Evolutionary conservation across 2,797 vertebrate genomes (phyloP).

Genomic region (Geotrypetes seraphini): DNA sequence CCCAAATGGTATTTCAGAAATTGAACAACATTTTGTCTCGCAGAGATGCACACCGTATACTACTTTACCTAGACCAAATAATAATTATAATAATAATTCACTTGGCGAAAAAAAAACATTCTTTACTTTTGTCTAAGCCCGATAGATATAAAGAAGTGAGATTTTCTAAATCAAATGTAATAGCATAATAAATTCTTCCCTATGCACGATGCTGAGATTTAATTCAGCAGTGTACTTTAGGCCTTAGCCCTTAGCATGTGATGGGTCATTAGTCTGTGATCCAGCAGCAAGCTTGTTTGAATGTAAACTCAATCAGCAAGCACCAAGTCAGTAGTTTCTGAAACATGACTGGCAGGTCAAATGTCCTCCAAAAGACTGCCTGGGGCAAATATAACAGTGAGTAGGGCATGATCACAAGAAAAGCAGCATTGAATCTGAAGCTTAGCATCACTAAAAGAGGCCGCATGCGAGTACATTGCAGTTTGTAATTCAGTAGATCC

Average conservation of each 20-base stretch:
- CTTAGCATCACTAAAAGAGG: slow-evolving; percentile 48
- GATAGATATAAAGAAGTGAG: slow-evolving; percentile 46
- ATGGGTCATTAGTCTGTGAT: slow-evolving; percentile 68
- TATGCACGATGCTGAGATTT: slow-evolving; percentile 51
- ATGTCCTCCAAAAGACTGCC: slow-evolving; percentile 57
- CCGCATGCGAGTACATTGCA: slow-evolving; percentile 53
- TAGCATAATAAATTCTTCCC: slow-evolving; percentile 61
- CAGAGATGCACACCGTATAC: not conserved
- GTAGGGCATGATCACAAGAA: slow-evolving; percentile 40
- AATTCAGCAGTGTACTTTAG: slow-evolving; percentile 62
- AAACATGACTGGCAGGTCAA: slow-evolving; percentile 65
- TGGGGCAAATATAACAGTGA: slow-evolving; percentile 45
- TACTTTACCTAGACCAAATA: slow-evolving; percentile 33
- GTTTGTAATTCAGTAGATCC: slow-evolving; percentile 49
- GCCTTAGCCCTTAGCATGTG: slow-evolving; percentile 59
- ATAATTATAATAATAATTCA: slow-evolving; percentile 21
- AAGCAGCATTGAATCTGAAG: slow-evolving; percentile 45
- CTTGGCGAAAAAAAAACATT: slow-evolving; percentile 28
- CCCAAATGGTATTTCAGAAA: slow-evolving; percentile 23
- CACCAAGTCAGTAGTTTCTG: slow-evolving; percentile 55
- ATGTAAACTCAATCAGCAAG: slow-evolving; percentile 58
- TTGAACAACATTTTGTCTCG: slow-evolving; percentile 16
- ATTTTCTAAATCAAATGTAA: slow-evolving; percentile 61
- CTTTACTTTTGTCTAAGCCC: slow-evolving; percentile 25
- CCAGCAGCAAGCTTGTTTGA: slow-evolving; percentile 47